Conservation (phyloP, 23 tunicate species). For the Halocynthia aurantium region DNA sequence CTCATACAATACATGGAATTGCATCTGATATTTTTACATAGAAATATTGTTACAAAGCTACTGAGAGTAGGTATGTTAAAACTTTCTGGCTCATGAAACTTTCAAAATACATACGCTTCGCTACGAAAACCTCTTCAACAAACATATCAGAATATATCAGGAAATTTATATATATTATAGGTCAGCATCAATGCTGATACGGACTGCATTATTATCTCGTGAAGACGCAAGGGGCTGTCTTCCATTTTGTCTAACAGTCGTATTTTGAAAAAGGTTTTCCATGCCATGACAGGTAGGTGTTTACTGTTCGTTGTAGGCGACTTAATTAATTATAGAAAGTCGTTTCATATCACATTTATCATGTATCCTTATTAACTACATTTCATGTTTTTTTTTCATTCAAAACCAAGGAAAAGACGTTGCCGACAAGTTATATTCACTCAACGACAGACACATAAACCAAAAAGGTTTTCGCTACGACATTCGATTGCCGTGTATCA, state of each 20-base stretch:
- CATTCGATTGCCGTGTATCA: slow-evolving; percentile 72
- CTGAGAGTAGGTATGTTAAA: too few relatives aligned
- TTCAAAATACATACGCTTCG: too few relatives aligned
- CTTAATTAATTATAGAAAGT: too few relatives aligned
- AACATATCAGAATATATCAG: too few relatives aligned
- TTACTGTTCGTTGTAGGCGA: too few relatives aligned
- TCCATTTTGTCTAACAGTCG: slow-evolving; percentile 49
- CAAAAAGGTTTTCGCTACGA: slow-evolving; percentile 74
- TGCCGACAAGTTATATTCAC: slow-evolving; percentile 30
- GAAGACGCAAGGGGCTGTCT: slow-evolving; percentile 76
- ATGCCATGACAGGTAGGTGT: slow-evolving; percentile 66
- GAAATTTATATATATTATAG: too few relatives aligned
- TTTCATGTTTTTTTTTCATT: background rate
- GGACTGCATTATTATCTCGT: slow-evolving; percentile 33
- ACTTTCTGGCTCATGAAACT: too few relatives aligned
- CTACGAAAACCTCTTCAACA: too few relatives aligned
- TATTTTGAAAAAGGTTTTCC: slow-evolving; percentile 39
- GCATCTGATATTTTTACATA: too few relatives aligned
- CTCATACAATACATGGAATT: too few relatives aligned
- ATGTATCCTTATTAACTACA: background rate
- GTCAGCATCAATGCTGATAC: slow-evolving; percentile 74
- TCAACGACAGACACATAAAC: slow-evolving; percentile 50
- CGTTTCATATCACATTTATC: too few relatives aligned
- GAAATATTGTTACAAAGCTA: too few relatives aligned
- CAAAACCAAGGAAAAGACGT: slow-evolving; percentile 48